Percentiles rank a stretch among this genome's conserved stretches.
These are phyloP conservation scores for Drosophila nigromelanica DNA, from an alignment of 1,140 invertebrate species.

Conservation along the genomic window DNA sequence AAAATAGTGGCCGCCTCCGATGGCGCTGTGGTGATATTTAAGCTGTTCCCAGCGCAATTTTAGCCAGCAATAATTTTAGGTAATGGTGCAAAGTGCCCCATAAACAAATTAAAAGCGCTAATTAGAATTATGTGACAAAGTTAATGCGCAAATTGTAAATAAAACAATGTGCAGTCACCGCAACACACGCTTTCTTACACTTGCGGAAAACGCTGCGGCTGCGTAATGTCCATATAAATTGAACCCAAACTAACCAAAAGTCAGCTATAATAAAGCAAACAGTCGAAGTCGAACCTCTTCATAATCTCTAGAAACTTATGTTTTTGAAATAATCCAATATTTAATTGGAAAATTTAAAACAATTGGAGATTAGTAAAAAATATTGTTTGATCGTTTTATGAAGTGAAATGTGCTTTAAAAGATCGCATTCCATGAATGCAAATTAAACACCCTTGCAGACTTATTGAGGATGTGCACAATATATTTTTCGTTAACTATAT, in stretches of 20 bases:
- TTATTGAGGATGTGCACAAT: neutral
- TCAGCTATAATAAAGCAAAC: neutral
- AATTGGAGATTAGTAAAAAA: too few species aligned
- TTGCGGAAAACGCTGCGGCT: slow-evolving; percentile 42
- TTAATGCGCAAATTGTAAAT: slow-evolving; percentile 82
- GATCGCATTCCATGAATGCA: too few species aligned
- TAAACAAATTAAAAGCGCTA: slow-evolving; percentile 82
- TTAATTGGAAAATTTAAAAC: too few species aligned
- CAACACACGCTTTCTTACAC: slow-evolving; percentile 21
- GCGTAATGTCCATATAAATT: slow-evolving; percentile 28
- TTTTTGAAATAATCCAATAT: too few species aligned
- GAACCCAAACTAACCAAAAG: slow-evolving; percentile 6
- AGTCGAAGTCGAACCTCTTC: neutral
- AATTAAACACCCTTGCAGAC: too few species aligned
- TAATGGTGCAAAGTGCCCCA: slow-evolving; percentile 75
- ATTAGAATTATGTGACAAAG: slow-evolving; percentile 82
- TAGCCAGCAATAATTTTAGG: slow-evolving; percentile 77
- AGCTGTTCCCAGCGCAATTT: slow-evolving; percentile 72
- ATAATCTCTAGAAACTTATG: too few species aligned
- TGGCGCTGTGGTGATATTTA: slow-evolving; percentile 64
- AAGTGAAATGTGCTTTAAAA: too few species aligned
- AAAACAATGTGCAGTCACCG: slow-evolving; percentile 66
- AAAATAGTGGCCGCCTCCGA: slow-evolving; percentile 60
- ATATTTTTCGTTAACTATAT: neutral
- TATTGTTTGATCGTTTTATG: too few species aligned